These are phyloP conservation scores for Coelinius sp. DNA, from an alignment of 2,888 invertebrate species.

Conservation along the genomic window DNA sequence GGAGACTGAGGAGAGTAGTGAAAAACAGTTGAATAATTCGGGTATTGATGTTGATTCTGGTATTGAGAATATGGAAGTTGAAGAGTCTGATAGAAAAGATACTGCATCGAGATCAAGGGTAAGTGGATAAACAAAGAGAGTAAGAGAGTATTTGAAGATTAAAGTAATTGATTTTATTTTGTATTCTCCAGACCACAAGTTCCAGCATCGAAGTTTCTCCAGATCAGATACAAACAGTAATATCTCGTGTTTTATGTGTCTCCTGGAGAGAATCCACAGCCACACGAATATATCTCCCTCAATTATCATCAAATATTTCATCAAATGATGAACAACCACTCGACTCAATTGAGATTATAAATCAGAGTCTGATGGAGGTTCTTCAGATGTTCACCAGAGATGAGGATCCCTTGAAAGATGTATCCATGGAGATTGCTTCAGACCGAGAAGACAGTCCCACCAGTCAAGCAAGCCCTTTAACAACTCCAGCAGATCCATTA, in stretches of 20 bases:
- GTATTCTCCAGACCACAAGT: constrained; percentile 63
- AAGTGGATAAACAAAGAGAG: constrained; percentile 39
- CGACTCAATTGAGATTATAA: constrained; percentile 60
- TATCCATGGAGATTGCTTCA: constrained; percentile 67
- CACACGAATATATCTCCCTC: constrained; percentile 71
- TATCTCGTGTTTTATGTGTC: constrained; percentile 81
- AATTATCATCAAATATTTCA: constrained; percentile 67
- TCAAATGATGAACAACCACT: constrained; percentile 44
- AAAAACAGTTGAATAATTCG: constrained; percentile 72
- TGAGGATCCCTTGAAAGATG: constrained; percentile 74
- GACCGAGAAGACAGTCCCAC: constrained; percentile 69
- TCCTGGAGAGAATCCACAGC: constrained; percentile 76
- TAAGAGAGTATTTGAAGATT: too few species aligned
- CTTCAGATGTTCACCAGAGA: constrained; percentile 75
- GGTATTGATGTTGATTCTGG: constrained; percentile 79
- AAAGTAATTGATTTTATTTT: too few species aligned
- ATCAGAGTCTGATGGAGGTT: constrained; percentile 79
- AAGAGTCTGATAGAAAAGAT: constrained; percentile 71
- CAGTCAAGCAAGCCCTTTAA: constrained; percentile 69
- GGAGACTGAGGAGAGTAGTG: constrained; percentile 75
- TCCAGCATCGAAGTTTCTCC: constrained; percentile 75
- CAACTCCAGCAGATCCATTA: constrained; percentile 67
- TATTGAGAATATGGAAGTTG: constrained; percentile 83
- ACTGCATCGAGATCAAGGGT: constrained; percentile 64
- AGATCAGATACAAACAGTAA: constrained; percentile 77